Evolutionary conservation across 2,888 invertebrate genomes (phyloP).

Genomic region (Drosophila aldrichi): DNA sequence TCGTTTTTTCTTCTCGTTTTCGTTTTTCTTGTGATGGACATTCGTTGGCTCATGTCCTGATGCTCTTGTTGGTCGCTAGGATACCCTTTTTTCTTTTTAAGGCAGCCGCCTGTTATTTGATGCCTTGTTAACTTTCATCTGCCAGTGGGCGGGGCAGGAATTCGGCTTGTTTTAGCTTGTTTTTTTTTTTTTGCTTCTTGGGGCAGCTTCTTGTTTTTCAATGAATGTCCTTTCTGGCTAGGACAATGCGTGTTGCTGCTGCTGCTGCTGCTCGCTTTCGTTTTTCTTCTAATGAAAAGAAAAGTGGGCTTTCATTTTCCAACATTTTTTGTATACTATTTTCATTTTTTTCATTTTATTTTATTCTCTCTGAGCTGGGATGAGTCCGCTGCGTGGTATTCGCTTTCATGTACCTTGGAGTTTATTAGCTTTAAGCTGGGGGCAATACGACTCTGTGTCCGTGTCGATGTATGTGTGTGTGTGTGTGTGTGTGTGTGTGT

Average conservation of each 20-base stretch:
- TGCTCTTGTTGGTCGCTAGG: conserved; percentile 64
- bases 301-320: conserved; percentile 67
- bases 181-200: conserved; percentile 12
- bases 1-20: not conserved
- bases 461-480: conserved; percentile 2
- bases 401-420: conserved; percentile 72
- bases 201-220: conserved; percentile 54
- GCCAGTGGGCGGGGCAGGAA: conserved; percentile 37
- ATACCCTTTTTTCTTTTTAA: conserved; percentile 74
- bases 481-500: conserved; percentile 3
- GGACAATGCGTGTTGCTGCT: conserved; percentile 56
- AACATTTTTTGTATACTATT: conserved; percentile 45
- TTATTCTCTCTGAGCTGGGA: conserved; percentile 41
- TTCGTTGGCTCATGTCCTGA: conserved; percentile 42
- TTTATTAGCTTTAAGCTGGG: conserved; percentile 74
- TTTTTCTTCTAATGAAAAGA: conserved; percentile 75
- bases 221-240: conserved; percentile 63
- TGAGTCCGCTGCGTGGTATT: conserved; percentile 65
- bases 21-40: conserved; percentile 39
- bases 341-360: conserved; percentile 25
- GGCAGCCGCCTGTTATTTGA: conserved; percentile 72
- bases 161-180: conserved; percentile 62
- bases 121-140: conserved; percentile 79
- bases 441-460: conserved; percentile 5
- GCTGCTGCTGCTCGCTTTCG: conserved; percentile 59